A percentile compares a stretch with the other conserved stretches of the same genome.
phyloP scores from a whole-genome alignment of 2,797 vertebrate species.

The Eulemur coronatus region DNA sequence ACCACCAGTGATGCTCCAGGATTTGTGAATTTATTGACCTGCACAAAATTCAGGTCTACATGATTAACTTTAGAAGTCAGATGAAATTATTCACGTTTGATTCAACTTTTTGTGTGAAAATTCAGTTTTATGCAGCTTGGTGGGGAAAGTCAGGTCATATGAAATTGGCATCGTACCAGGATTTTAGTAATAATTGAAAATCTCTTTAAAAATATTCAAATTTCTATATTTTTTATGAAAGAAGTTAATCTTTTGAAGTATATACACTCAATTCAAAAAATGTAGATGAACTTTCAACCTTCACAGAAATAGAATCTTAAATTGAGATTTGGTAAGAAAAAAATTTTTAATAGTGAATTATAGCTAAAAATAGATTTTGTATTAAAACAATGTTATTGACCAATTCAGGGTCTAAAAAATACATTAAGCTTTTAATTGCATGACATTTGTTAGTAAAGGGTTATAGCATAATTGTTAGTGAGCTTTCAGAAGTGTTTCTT shows the following conservation, averaged over 20 bases:
- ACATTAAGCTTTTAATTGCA: slow-evolving; percentile 74
- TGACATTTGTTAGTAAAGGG: slow-evolving; percentile 72
- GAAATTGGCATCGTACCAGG: not conserved
- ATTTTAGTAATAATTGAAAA: slow-evolving; percentile 49
- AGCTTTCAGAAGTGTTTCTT: slow-evolving; percentile 84
- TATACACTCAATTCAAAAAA: slow-evolving; percentile 32
- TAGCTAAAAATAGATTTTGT: slow-evolving; percentile 43
- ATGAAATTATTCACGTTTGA: slow-evolving; percentile 40
- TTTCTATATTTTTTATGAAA: slow-evolving; percentile 58
- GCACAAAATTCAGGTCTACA: not conserved
- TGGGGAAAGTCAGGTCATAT: not conserved
- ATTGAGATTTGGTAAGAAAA: slow-evolving; percentile 6
- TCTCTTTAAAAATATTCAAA: slow-evolving; percentile 18
- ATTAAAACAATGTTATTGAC: slow-evolving; percentile 70
- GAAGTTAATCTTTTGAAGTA: slow-evolving; percentile 36
- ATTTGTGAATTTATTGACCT: slow-evolving; percentile 9
- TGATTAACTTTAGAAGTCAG: slow-evolving; percentile 28
- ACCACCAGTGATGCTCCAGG: not conserved
- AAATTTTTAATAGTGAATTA: slow-evolving; percentile 54
- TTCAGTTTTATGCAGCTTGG: not conserved
- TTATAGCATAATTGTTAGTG: slow-evolving; percentile 72
- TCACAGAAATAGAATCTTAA: not conserved
- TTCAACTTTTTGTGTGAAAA: slow-evolving; percentile 19
- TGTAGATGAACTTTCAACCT: slow-evolving; percentile 24
- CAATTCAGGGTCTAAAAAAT: slow-evolving; percentile 60